phyloP scores from a whole-genome alignment of 2,797 vertebrate genomes.

The Rhinoraja longicauda region DNA sequence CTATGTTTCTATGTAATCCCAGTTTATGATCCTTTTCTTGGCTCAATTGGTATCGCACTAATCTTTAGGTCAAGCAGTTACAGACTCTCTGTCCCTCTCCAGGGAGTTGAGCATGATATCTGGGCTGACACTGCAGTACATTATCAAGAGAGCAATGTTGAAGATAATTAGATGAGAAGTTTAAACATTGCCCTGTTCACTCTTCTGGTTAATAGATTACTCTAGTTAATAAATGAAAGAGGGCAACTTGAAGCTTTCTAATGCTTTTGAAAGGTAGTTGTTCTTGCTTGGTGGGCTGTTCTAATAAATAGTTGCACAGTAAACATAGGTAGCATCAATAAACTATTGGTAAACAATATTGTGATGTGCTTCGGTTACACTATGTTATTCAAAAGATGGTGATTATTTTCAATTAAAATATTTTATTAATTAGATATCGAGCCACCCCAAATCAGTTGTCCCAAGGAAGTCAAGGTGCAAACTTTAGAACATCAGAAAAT shows the following conservation, averaged over 20 bases:
- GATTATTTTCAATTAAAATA: not conserved
- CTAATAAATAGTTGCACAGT: not conserved
- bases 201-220: not conserved
- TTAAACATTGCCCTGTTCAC: not conserved
- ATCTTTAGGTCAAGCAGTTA: not conserved
- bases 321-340: not conserved
- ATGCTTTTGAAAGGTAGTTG: not conserved
- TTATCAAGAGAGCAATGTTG: not conserved
- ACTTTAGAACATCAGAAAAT: conserved; percentile 78
- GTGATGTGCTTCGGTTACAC: not conserved
- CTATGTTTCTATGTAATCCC: too few species aligned
- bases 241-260: not conserved
- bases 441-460: conserved; percentile 77
- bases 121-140: not conserved
- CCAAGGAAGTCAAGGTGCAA: conserved; percentile 66
- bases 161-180: too few species aligned
- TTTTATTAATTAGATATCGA: conserved; percentile 65
- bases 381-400: not conserved
- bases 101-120: not conserved
- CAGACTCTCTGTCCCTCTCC: not conserved
- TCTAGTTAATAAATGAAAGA: too few species aligned
- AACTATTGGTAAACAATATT: not conserved
- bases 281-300: not conserved
- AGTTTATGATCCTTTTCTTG: not conserved
- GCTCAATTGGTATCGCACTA: not conserved